Evolutionary conservation across 2,888 invertebrate species (phyloP).

Genomic region (Volucella bombylans): DNA sequence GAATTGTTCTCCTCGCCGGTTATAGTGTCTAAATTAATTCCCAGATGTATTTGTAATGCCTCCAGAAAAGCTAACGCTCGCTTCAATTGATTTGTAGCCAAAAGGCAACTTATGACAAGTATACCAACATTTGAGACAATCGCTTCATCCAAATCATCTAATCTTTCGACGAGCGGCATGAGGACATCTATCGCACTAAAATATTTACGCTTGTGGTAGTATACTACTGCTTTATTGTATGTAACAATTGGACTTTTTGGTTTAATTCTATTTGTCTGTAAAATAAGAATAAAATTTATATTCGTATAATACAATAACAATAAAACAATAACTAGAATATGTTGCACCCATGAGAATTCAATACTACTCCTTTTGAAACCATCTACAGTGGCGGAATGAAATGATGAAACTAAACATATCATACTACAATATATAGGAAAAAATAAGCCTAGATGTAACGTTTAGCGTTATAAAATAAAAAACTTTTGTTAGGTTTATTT

Average conservation of each 20-base stretch:
- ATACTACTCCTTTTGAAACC: no score
- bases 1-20: conserved; percentile 72
- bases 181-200: conserved; percentile 80
- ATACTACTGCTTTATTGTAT: conserved; percentile 81
- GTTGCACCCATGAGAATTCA: no score
- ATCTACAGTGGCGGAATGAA: no score
- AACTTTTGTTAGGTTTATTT: no score
- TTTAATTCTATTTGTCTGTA: conserved; percentile 45
- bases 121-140: conserved; percentile 79
- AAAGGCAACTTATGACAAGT: conserved; percentile 79
- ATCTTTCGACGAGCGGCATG: conserved; percentile 77
- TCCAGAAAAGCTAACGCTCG: conserved; percentile 81
- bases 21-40: conserved; percentile 69
- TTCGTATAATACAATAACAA: neutral
- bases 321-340: neutral
- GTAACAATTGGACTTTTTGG: conserved; percentile 76
- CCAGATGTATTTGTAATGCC: conserved; percentile 78
- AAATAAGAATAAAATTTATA: conserved; percentile 1
- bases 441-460: no score
- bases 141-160: conserved; percentile 79
- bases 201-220: conserved; percentile 81
- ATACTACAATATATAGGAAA: no score
- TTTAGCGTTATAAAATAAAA: no score
- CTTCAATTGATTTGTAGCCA: conserved; percentile 81
- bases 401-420: no score